A percentile compares a stretch with the other conserved stretches of the same genome.
Conservation (phyloP, 1,140 invertebrate genomes). For the Coenobita brevimanus region DNA sequence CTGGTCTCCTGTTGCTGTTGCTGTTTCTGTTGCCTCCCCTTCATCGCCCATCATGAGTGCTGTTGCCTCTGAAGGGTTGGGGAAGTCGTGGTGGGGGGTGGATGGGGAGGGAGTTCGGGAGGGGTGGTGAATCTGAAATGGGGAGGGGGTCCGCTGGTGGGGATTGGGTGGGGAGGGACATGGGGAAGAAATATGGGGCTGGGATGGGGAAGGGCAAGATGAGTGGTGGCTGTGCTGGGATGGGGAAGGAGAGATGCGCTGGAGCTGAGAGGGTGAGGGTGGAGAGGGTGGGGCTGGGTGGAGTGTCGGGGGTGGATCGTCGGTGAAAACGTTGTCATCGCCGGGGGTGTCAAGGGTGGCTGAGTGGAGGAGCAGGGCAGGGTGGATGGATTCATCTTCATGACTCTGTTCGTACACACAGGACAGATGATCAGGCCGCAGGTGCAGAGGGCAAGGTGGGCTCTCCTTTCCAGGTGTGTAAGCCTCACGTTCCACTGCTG, state of each 20-base stretch:
- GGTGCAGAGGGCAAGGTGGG: constrained; percentile 63
- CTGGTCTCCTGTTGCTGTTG: background rate
- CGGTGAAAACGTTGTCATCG: constrained; percentile 46
- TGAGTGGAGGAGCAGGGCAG: constrained; percentile 41
- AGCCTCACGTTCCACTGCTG: constrained; percentile 55
- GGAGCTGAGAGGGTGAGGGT: background rate
- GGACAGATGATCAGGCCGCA: constrained; percentile 62
- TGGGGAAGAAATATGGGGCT: no score
- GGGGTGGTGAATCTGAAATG: background rate
- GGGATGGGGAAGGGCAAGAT: no score
- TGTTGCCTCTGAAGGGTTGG: constrained; percentile 11
- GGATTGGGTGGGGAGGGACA: no score
- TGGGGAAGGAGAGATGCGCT: no score
- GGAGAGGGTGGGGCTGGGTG: background rate
- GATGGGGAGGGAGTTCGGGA: background rate
- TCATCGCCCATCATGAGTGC: constrained; percentile 6
- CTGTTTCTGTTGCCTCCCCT: background rate
- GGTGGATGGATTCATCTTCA: constrained; percentile 56
- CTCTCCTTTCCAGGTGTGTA: constrained; percentile 50
- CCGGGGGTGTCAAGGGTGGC: constrained; percentile 17
- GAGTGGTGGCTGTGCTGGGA: no score
- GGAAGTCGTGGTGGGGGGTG: background rate
- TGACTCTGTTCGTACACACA: constrained; percentile 69
- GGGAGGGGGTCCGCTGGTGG: background rate
- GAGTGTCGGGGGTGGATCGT: constrained; percentile 5